Conservation (phyloP, 2,113 vertebrate species). For the Lophius piscatorius region DNA sequence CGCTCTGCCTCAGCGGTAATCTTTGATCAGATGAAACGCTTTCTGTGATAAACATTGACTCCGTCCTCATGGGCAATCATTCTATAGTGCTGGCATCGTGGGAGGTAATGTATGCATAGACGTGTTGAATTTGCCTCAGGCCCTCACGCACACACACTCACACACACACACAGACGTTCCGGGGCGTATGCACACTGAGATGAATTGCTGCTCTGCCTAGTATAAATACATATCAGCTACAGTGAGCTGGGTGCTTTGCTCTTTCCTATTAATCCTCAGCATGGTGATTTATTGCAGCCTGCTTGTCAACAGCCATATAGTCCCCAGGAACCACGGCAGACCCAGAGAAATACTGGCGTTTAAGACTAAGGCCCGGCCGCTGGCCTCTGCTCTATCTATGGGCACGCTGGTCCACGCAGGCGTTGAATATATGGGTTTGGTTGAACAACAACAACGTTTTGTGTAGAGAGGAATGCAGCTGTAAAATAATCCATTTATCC, state of each 20-base stretch:
- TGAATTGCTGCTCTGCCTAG: constrained; percentile 70
- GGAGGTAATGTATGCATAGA: constrained; percentile 72
- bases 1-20: constrained; percentile 62
- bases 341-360: constrained; percentile 57
- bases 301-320: constrained; percentile 70
- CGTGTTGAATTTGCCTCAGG: constrained; percentile 58
- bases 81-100: constrained; percentile 64
- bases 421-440: constrained; percentile 42
- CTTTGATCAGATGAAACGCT: constrained; percentile 73
- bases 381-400: constrained; percentile 56
- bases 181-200: constrained; percentile 48
- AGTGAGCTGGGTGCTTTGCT: constrained; percentile 69
- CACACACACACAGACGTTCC: constrained; percentile 1
- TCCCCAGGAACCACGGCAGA: constrained; percentile 56
- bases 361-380: constrained; percentile 59
- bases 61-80: constrained; percentile 70
- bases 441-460: constrained; percentile 54
- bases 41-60: constrained; percentile 72
- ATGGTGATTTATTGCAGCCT: constrained; percentile 72
- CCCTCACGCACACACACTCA: constrained; percentile 11
- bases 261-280: constrained; percentile 75
- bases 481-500: constrained; percentile 53
- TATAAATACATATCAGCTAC: constrained; percentile 77
- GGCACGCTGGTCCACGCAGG: constrained; percentile 37
- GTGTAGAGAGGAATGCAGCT: constrained; percentile 30